Evolutionary conservation across 1,140 invertebrate genomes (phyloP), one percentile per base, ranked within the genome.

Genomic region (Drosophila mauritiana): DNA sequence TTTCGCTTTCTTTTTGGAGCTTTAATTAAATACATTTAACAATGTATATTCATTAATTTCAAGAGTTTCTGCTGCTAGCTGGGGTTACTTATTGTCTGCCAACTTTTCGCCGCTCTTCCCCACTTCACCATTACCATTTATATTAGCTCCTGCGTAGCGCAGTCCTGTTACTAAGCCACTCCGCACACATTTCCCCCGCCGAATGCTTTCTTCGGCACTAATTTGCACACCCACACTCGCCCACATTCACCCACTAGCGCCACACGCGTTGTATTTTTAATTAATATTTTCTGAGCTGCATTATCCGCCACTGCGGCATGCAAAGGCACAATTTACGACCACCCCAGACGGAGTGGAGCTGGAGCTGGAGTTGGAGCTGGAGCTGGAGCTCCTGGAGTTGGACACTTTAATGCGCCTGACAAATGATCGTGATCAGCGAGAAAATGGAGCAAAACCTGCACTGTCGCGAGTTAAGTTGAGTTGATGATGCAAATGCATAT

Each of bases 31-130:
- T 72, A 80, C 73, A 76, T 73, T 67, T 82, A 77, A 82, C 73
- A 82, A 82, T 85, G 77, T 80, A 69, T 59, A 85, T 84, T 84
- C 77, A 84, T 85, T 84, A 77, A 65, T 80, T 81, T 69, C 82
- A 52, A 80, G 62, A 73, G 67, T 63, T 80, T 80, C 73, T 67
- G 52, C 80, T 52, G 55, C 59, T 77, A 80, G 63, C 78, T 77
- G 78, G 63, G 31, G 15, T 85, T 85, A 80, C 80, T 79, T 76
- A 84, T 76, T 76, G 65, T 59, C 46, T 40, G 40, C 17, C 22
- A 51, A 51, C 48, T 51, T 42, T 51, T 34, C 10, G 20, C 27
- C 48, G n/a, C 22, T 45, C 20, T 20, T 43, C 13, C 12, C 27
- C 15, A 20, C n/a, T 27, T 31, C 31, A 31, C 31, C 31, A 31